Percentiles rank a stretch among this genome's conserved stretches.
Evolutionary conservation across 2,113 vertebrate genomes (phyloP).

Genomic region (Megaceryle torquata): DNA sequence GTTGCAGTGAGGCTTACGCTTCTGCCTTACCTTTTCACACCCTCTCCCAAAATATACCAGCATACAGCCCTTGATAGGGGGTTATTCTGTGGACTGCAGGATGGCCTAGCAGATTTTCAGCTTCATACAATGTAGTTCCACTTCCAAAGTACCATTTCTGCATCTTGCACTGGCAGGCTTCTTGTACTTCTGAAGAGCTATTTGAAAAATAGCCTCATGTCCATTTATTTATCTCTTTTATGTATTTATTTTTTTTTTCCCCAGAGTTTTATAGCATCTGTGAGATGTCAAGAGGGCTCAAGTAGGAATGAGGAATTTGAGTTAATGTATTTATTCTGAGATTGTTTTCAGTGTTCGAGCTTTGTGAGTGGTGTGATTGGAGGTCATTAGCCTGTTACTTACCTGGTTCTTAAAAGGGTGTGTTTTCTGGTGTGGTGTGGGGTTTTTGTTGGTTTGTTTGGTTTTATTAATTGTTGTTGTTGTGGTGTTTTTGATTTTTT

Average conservation of each 20-base stretch:
- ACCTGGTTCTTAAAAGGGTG: not conserved
- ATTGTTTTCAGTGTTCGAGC: not conserved
- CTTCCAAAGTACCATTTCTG: not conserved
- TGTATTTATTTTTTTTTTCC: no score
- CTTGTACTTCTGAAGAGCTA: not conserved
- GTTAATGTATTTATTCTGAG: not conserved
- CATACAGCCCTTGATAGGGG: fast-evolving
- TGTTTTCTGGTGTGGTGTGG: not conserved
- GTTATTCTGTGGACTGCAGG: not conserved
- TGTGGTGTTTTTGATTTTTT: not conserved
- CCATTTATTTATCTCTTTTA: not conserved
- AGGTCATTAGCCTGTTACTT: not conserved
- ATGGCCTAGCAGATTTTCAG: not conserved
- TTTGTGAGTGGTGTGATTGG: not conserved
- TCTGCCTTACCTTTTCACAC: not conserved
- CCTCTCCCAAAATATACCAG: not conserved
- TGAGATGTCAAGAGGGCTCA: not conserved
- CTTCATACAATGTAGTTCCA: not conserved
- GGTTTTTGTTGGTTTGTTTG: no score
- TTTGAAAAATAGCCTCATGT: not conserved
- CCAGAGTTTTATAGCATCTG: not conserved
- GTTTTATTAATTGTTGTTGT: not conserved
- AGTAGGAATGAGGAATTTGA: not conserved
- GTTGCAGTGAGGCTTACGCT: not conserved
- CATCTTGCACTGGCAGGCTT: not conserved